Percentiles rank a stretch among this genome's conserved stretches.
These are phyloP conservation scores for Phrynocephalus vlangalii DNA, from an alignment of 2,797 vertebrate genomes.

Conservation along the genomic window DNA sequence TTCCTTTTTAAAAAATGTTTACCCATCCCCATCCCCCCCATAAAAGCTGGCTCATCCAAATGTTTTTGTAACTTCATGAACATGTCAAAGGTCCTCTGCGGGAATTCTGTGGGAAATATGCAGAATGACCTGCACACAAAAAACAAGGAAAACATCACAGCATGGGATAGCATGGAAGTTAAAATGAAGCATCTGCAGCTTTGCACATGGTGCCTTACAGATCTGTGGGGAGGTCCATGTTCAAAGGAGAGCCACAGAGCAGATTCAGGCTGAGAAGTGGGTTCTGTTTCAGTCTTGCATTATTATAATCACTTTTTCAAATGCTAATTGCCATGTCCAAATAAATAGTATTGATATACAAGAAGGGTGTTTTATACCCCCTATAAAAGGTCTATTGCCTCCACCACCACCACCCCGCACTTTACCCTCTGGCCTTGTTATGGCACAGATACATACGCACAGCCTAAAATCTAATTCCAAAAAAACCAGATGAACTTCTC, in stretches of 20 bases:
- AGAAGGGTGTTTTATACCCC: constrained; percentile 22
- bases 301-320: constrained; percentile 52
- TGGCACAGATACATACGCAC: constrained; percentile 14
- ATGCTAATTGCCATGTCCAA: constrained; percentile 33
- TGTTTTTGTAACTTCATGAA: constrained; percentile 78
- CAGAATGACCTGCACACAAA: constrained; percentile 74
- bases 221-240: constrained; percentile 49
- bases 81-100: constrained; percentile 79
- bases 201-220: constrained; percentile 63
- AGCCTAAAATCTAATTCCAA: constrained; percentile 63
- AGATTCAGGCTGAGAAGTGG: constrained; percentile 50
- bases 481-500: constrained; percentile 40
- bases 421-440: no score
- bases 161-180: constrained; percentile 70
- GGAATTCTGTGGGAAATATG: constrained; percentile 82
- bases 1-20: constrained; percentile 62
- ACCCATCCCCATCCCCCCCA: constrained; percentile 49
- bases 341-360: constrained; percentile 3
- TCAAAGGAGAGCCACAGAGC: constrained; percentile 44
- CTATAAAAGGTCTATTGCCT: constrained; percentile 24
- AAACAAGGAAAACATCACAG: constrained; percentile 80
- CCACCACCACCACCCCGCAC: constrained; percentile 1
- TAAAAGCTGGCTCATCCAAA: constrained; percentile 70
- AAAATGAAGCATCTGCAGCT: constrained; percentile 75
- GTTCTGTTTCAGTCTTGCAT: constrained; percentile 45